These are phyloP conservation scores for Platycercus adscitus DNA, from an alignment of 2,113 vertebrate species.

Conservation along the genomic window DNA sequence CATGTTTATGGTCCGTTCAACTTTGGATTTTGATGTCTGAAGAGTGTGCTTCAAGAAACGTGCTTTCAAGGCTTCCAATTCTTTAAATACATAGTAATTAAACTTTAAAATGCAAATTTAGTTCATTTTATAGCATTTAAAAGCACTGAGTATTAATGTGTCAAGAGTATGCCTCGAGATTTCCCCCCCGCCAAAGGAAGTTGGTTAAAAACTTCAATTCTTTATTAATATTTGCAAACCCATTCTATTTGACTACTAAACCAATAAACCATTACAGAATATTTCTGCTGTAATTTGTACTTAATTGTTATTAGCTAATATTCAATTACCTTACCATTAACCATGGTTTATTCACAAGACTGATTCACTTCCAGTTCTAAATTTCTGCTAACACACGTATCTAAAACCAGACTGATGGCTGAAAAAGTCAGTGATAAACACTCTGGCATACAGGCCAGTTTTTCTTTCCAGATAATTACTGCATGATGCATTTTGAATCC, in stretches of 20 bases:
- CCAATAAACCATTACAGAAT: neutral
- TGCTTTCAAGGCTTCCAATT: slow-evolving; percentile 88
- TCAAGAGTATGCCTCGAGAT: neutral
- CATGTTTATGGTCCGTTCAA: slow-evolving; percentile 79
- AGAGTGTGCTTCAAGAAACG: slow-evolving; percentile 90
- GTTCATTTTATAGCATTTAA: neutral
- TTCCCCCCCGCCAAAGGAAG: neutral
- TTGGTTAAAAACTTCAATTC: neutral
- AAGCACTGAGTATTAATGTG: neutral
- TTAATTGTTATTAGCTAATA: neutral
- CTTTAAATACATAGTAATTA: slow-evolving; percentile 64
- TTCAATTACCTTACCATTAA: neutral
- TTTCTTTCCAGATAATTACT: neutral
- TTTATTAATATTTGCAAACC: neutral
- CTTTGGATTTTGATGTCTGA: slow-evolving; percentile 55
- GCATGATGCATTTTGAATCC: neutral
- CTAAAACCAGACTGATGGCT: neutral
- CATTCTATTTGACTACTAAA: neutral
- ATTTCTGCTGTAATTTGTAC: neutral
- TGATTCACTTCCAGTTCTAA: neutral
- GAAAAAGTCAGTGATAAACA: neutral
- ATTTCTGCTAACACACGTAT: neutral
- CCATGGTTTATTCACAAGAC: neutral
- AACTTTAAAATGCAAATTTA: neutral
- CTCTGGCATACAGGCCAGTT: neutral